Evolutionary conservation across 2,797 vertebrate genomes (phyloP), one percentile per base, ranked within the genome.

Genomic region (Parotocinclus haroldoi): DNA sequence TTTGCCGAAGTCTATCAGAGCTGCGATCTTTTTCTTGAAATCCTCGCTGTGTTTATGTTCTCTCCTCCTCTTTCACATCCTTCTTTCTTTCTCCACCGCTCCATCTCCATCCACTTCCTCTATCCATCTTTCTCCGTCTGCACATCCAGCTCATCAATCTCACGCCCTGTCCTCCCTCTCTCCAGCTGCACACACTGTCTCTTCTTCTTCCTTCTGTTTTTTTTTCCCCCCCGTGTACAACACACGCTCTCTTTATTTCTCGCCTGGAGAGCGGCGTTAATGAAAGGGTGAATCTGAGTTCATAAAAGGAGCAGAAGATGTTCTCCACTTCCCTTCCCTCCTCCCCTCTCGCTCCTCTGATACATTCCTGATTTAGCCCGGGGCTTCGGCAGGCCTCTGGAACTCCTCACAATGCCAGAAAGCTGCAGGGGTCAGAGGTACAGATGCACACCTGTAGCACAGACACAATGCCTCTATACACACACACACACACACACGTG

Each of bases 121-220:
- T 58, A 73, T 81, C 73, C 83, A 58, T 78, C 73, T 80, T 70
- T 68, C 51, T 65, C 82, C 77, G 71, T 72, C 65, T 67, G 55
- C 80, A 73, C 80, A 71, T 78, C 79, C 82, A 82, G 74, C 76
- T 76, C 85, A 77, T 83, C 82, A 81, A 64, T 86, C 79, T 76
- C 65, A 55, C 48, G 6, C 14, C 63, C 48, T 72, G 66, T 74
- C 68, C 72, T 73, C 73, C 84, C 51, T 82, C 48, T 45, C 56
- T 63, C 63, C 79, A 77, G 82, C 73, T 5, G 72, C 69, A 79
- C 80, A 68, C 62, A 45, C 76, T 57, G 36, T 13, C 36, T 38
- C n/a, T n/a, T 57, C 53, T 69, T 36, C 64, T 40, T 78, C 72
- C 27, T 66, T 85, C 75, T 57, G 36, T 57, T 38, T 57, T 36